Conservation (phyloP, 2,888 invertebrate species). For the Leucophenga montana region DNA sequence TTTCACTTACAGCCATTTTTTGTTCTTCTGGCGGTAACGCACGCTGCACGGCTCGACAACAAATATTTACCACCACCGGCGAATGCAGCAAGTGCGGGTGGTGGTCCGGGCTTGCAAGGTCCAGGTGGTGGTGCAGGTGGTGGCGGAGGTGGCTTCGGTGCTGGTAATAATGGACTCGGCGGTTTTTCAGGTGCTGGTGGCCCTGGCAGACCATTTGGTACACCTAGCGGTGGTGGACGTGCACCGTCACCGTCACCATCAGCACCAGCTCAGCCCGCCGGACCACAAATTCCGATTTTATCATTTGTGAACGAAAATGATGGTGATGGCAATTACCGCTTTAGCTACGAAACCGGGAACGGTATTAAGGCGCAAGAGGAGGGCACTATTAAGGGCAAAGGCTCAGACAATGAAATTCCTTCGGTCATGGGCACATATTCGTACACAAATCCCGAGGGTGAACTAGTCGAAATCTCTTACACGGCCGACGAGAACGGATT, state of each 20-base stretch:
- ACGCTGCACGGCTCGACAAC: constrained; percentile 75
- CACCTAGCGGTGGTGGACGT: constrained; percentile 52
- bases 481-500: constrained; percentile 81
- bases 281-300: constrained; percentile 75
- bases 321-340: constrained; percentile 77
- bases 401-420: constrained; percentile 76
- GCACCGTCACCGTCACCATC: constrained; percentile 59
- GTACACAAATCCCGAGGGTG: constrained; percentile 80
- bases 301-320: constrained; percentile 77
- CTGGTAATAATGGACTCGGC: constrained; percentile 66
- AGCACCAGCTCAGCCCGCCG: constrained; percentile 59
- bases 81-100: constrained; percentile 73
- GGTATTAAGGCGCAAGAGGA: constrained; percentile 78
- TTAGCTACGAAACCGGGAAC: constrained; percentile 78
- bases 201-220: constrained; percentile 64
- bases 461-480: constrained; percentile 77
- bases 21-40: constrained; percentile 71
- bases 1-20: constrained; percentile 73
- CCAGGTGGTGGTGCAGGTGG: constrained; percentile 63
- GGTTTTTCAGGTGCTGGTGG: constrained; percentile 70
- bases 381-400: constrained; percentile 77
- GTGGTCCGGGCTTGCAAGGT: constrained; percentile 71
- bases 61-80: constrained; percentile 77
- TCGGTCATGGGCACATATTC: constrained; percentile 78
- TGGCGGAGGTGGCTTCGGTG: constrained; percentile 45